A percentile compares a stretch with the other conserved stretches of the same genome.
phyloP scores from a whole-genome alignment of 2,797 vertebrate species.

The Bucorvus abyssinicus region DNA sequence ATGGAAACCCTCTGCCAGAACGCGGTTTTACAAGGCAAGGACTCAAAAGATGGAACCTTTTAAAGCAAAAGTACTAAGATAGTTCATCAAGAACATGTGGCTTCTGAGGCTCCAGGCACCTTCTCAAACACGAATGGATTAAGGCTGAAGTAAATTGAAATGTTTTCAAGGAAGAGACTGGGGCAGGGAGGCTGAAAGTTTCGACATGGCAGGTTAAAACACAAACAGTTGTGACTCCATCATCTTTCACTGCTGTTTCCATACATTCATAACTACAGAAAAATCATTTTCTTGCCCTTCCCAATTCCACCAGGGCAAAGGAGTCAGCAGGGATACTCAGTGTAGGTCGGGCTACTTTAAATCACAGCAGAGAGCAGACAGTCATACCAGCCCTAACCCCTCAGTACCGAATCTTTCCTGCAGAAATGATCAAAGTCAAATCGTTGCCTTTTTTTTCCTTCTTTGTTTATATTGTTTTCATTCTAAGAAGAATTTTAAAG shows the following conservation, averaged over 20 bases:
- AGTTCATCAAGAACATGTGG: neutral
- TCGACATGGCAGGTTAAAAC: neutral
- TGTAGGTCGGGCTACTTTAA: conserved; percentile 14
- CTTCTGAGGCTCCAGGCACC: neutral
- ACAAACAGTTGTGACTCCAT: neutral
- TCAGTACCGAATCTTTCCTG: neutral
- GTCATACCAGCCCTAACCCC: neutral
- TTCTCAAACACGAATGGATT: neutral
- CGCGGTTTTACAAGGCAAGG: neutral
- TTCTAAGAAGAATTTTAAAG: neutral
- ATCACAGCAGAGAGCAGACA: neutral
- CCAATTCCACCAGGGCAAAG: neutral
- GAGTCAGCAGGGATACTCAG: neutral
- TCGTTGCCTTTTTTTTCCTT: too few relatives aligned
- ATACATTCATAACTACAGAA: neutral
- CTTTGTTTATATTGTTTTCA: neutral
- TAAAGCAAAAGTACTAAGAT: neutral
- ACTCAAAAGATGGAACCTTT: neutral
- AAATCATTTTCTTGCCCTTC: neutral
- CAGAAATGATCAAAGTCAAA: conserved; percentile 6
- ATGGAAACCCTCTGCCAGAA: neutral
- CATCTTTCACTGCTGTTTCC: neutral
- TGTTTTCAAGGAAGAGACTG: neutral
- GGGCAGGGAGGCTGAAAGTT: neutral
- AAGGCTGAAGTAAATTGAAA: neutral